These are phyloP conservation scores for Acrocephalus kingi DNA, from an alignment of 2,113 vertebrate genomes.

Conservation along the genomic window DNA sequence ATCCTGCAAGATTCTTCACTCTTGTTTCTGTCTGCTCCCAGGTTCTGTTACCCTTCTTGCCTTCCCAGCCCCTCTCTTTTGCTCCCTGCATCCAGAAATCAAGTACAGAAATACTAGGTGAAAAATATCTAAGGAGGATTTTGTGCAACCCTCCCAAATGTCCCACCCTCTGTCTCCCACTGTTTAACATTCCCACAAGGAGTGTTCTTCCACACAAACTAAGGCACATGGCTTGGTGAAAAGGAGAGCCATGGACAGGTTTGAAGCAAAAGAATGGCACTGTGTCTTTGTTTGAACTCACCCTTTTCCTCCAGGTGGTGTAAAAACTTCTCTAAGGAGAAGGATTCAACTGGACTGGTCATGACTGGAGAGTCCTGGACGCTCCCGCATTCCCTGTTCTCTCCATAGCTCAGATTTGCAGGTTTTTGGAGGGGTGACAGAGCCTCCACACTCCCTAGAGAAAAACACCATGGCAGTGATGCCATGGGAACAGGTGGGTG, in stretches of 20 bases:
- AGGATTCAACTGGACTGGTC: not conserved
- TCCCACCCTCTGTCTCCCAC: not conserved
- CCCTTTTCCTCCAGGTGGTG: not conserved
- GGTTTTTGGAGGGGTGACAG: not conserved
- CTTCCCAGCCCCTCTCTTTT: not conserved
- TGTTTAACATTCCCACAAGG: not conserved
- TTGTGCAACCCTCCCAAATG: not conserved
- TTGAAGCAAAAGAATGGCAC: not conserved
- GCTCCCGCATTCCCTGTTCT: not conserved
- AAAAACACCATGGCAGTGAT: not conserved
- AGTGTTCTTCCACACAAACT: not conserved
- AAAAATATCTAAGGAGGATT: not conserved
- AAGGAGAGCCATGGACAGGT: not conserved
- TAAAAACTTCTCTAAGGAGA: constrained; percentile 12
- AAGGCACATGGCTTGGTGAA: not conserved
- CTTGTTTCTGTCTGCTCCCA: not conserved
- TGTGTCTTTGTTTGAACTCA: not conserved
- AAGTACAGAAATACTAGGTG: not conserved
- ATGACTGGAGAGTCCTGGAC: not conserved
- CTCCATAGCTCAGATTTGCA: not conserved
- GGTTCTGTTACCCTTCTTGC: not conserved
- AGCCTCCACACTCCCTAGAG: not conserved
- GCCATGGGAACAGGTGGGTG: not conserved
- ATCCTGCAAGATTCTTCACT: not conserved
- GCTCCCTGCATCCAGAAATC: not conserved